These are phyloP conservation scores for Sakesphorus luctuosus DNA, from an alignment of 2,113 vertebrate genomes.

Conservation along the genomic window DNA sequence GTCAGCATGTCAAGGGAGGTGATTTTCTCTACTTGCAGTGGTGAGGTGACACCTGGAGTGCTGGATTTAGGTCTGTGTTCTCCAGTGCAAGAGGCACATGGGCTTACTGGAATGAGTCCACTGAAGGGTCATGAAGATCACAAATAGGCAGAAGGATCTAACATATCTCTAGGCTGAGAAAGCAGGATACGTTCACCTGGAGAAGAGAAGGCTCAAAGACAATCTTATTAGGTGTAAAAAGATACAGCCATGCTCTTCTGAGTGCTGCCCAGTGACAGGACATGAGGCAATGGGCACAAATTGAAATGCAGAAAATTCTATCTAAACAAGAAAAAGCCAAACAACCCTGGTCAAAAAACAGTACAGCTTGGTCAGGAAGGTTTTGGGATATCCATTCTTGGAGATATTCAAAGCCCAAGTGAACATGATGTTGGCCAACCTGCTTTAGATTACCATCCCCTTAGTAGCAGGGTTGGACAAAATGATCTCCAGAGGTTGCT, in stretches of 20 bases:
- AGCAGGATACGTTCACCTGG: no score
- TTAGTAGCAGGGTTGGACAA: not conserved
- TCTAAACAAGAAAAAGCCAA: not conserved
- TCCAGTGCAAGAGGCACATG: not conserved
- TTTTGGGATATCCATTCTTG: not conserved
- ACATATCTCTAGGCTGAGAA: not conserved
- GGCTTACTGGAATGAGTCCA: not conserved
- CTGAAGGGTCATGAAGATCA: not conserved
- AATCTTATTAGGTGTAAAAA: not conserved
- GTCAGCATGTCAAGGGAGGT: not conserved
- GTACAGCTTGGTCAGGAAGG: not conserved
- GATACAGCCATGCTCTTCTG: not conserved
- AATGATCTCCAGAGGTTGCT: not conserved
- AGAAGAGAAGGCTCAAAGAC: not conserved
- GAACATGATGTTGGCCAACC: not conserved
- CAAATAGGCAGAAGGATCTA: not conserved
- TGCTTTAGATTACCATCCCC: not conserved
- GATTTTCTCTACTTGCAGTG: not conserved
- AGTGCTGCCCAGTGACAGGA: not conserved
- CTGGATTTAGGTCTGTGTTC: not conserved
- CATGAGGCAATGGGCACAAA: not conserved
- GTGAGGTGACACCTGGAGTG: not conserved
- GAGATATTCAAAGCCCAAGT: not conserved
- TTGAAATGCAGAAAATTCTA: not conserved
- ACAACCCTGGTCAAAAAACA: not conserved